These are phyloP conservation scores for Sebastes taczanowskii DNA, from an alignment of 2,797 vertebrate species.

Conservation along the genomic window DNA sequence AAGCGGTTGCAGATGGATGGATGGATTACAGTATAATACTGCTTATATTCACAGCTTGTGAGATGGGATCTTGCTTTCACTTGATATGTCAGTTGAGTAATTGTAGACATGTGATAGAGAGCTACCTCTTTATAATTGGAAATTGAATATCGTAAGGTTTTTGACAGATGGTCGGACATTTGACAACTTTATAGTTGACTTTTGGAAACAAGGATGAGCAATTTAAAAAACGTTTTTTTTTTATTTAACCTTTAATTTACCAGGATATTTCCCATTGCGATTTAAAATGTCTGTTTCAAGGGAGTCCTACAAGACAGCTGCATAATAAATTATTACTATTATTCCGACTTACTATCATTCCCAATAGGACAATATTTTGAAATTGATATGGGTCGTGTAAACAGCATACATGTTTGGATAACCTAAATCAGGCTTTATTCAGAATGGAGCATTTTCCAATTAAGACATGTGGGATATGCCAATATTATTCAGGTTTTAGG, in stretches of 20 bases:
- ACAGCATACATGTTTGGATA: background rate
- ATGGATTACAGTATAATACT: constrained; percentile 2
- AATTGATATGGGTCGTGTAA: background rate
- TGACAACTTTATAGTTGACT: background rate
- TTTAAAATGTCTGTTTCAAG: background rate
- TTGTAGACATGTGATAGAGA: background rate
- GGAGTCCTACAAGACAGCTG: background rate
- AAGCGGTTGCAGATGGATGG: no score
- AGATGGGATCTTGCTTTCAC: background rate
- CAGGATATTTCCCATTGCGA: no score
- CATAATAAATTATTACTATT: background rate
- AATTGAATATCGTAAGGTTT: background rate
- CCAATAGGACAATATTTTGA: no score
- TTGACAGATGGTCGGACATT: background rate
- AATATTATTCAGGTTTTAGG: background rate
- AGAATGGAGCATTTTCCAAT: background rate
- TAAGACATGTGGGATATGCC: background rate
- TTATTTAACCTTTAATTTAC: no score
- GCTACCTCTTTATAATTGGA: background rate
- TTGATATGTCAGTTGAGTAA: background rate
- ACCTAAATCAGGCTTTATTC: background rate
- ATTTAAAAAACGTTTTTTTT: no score
- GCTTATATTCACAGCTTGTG: background rate
- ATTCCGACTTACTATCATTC: background rate
- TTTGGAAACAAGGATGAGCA: background rate